Percentiles rank a stretch among this genome's conserved stretches.
Conservation (phyloP, 2,888 invertebrate species). For the Leptinotarsa haldemani region DNA sequence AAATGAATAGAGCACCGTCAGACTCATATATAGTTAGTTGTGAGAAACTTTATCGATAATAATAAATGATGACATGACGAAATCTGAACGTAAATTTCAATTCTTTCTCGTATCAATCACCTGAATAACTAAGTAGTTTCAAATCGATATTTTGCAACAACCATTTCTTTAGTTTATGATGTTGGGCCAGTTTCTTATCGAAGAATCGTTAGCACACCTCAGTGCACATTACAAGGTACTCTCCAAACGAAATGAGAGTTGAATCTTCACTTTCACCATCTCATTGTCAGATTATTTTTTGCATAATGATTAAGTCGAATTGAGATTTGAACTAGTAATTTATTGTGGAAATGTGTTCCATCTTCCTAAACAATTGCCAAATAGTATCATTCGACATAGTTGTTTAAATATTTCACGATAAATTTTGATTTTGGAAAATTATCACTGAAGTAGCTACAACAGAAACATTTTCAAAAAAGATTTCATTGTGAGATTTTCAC, state of each 20-base stretch:
- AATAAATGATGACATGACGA: not conserved
- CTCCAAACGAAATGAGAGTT: not conserved
- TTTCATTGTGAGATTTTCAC: too few species aligned
- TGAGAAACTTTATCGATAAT: not conserved
- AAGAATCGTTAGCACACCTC: slow-evolving; percentile 24
- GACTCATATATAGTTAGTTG: not conserved
- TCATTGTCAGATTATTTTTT: not conserved
- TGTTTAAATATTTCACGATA: too few species aligned
- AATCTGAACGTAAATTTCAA: not conserved
- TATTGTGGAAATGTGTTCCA: not conserved
- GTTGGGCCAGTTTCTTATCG: slow-evolving; percentile 25
- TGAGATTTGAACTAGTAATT: not conserved
- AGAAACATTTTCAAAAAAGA: too few species aligned
- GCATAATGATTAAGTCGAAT: not conserved
- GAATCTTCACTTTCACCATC: slow-evolving; percentile 11
- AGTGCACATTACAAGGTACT: slow-evolving; percentile 16
- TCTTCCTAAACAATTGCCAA: too few species aligned
- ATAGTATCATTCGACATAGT: too few species aligned
- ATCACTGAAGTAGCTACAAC: too few species aligned
- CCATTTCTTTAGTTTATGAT: slow-evolving; percentile 12
- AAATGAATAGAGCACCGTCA: too few species aligned
- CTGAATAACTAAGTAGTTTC: not conserved
- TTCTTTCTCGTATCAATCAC: not conserved
- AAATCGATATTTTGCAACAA: not conserved
- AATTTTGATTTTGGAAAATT: too few species aligned